These are phyloP conservation scores for Rhinogobio ventralis DNA, from an alignment of 2,797 vertebrate species.

Conservation along the genomic window DNA sequence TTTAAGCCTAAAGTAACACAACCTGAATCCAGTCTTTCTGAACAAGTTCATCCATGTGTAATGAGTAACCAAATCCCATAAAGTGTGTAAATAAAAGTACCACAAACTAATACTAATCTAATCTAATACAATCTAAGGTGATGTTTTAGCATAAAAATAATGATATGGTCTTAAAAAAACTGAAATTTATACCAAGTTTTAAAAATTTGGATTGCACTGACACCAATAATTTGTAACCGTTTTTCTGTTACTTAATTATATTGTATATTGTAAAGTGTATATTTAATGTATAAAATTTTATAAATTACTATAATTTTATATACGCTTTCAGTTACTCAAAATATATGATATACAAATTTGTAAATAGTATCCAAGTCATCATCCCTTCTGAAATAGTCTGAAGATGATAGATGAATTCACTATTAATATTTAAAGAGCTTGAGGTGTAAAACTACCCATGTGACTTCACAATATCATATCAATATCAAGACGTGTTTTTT, in stretches of 20 bases:
- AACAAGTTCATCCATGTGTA: conserved; percentile 57
- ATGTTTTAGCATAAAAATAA: neutral
- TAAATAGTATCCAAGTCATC: conserved; percentile 15
- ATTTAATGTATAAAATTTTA: neutral
- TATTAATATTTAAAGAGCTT: conserved; percentile 71
- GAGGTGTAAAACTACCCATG: conserved; percentile 24
- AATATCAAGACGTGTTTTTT: neutral
- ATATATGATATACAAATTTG: neutral
- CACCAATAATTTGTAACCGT: neutral
- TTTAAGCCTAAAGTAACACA: neutral
- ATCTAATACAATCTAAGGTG: too few species aligned
- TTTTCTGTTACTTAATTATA: neutral
- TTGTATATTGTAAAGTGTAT: neutral
- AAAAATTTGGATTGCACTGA: neutral
- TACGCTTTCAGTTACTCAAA: neutral
- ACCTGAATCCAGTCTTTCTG: neutral
- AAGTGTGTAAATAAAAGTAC: neutral
- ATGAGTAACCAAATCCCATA: conserved; percentile 71
- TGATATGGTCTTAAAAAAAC: neutral
- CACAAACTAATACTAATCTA: too few species aligned
- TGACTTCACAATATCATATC: conserved; percentile 10
- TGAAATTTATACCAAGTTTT: too few species aligned
- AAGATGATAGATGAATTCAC: conserved; percentile 61
- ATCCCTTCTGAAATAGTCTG: neutral
- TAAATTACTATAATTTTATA: neutral